phyloP scores from a whole-genome alignment of 2,113 vertebrate genomes.

The Choloepus hoffmanni region DNA sequence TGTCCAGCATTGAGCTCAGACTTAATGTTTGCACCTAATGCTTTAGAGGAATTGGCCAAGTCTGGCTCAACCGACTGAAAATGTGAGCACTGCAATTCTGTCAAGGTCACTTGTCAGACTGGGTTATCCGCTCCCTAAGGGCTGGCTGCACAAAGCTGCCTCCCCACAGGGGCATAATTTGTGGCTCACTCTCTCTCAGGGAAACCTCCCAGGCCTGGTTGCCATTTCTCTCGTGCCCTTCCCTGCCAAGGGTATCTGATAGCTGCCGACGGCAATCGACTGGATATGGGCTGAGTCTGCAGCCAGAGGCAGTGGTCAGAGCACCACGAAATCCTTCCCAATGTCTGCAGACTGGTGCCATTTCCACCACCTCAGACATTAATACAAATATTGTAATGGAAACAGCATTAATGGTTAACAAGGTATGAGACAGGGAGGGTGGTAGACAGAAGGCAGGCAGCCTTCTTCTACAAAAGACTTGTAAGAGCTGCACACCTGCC shows the following conservation, averaged over 20 bases:
- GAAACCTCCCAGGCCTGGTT: slow-evolving; percentile 17
- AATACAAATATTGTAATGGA: background rate
- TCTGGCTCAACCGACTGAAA: slow-evolving; percentile 74
- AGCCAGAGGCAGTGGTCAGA: background rate
- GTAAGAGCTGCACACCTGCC: fast-evolving
- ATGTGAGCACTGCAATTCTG: slow-evolving; percentile 62
- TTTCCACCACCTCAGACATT: background rate
- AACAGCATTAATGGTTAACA: background rate
- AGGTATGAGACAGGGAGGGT: fast-evolving
- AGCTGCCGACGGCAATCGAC: background rate
- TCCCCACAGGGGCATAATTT: slow-evolving; percentile 71
- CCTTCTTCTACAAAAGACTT: fast-evolving
- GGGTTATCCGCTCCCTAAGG: slow-evolving; percentile 73
- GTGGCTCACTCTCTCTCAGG: slow-evolving; percentile 58
- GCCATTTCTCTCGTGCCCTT: slow-evolving; percentile 56
- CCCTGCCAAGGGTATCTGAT: background rate
- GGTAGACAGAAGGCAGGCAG: background rate
- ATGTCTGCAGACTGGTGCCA: background rate
- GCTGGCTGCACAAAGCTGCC: slow-evolving; percentile 59
- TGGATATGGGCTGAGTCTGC: background rate
- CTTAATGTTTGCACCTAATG: background rate
- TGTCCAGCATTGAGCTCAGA: background rate
- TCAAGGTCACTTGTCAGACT: slow-evolving; percentile 81
- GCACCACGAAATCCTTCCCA: background rate
- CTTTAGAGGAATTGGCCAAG: slow-evolving; percentile 71